Conservation (phyloP, 1,140 invertebrate genomes). For the Ladona fulva region DNA sequence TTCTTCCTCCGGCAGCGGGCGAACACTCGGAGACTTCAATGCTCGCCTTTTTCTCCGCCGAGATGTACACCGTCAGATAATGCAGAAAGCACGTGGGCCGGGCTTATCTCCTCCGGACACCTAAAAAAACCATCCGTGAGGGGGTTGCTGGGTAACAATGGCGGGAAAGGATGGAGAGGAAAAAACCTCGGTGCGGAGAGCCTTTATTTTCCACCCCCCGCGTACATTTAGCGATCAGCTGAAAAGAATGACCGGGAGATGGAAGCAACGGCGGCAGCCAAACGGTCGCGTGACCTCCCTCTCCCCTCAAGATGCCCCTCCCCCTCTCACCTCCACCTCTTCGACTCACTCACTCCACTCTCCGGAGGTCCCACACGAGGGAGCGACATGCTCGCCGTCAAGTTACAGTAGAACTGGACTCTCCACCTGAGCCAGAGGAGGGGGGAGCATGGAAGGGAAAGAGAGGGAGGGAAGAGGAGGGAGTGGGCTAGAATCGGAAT, state of each 20-base stretch:
- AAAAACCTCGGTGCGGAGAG: not conserved
- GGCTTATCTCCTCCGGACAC: no score
- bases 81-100: no score
- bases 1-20: no score
- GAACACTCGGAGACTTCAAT: no score
- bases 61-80: no score
- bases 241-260: not conserved
- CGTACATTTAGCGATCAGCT: not conserved
- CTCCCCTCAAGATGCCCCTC: not conserved
- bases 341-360: not conserved
- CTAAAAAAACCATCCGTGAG: no score
- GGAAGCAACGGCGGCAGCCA: not conserved
- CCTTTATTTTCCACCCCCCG: not conserved
- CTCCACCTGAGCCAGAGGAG: not conserved
- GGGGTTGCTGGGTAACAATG: not conserved
- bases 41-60: no score
- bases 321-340: not conserved
- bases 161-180: not conserved
- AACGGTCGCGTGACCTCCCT: not conserved
- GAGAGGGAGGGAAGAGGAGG: not conserved
- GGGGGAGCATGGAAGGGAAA: not conserved
- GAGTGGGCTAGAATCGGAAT: not conserved
- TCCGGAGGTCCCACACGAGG: not conserved
- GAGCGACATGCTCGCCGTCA: constrained; percentile 5
- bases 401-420: constrained; percentile 5